Base-by-base conservation (phyloP, 2,888 invertebrate genomes). In the Dendrolimus houi region DNA sequence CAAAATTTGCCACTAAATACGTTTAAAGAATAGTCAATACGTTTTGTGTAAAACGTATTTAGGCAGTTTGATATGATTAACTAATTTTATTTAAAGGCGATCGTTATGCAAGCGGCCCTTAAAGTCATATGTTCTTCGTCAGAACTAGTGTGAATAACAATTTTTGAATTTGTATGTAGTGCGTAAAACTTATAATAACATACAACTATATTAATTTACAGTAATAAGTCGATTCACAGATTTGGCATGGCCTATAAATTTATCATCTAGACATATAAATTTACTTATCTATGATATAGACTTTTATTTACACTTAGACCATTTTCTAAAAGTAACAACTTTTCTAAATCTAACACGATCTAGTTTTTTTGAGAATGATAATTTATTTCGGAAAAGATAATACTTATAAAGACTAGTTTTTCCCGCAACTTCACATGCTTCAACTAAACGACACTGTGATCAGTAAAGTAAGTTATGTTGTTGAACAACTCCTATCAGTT, bases 261-360 rank as follows among this genome's bases (percentile, higher is more conserved):
- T 40, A 52, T 41, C 41, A 40, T 41, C 52, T 52, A 29, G 29
- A 29, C 59, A 54, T 56, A 56, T 54, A 17, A 54, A 55, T 17
- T 55, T 61, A 58, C 8, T 54, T 57, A 58, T 52, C 41, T 67
- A 67, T 64, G 62, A 64, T 71, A 68, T 65, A 61, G 68, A 56
- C n/a, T n/a, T 60, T 3, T 71, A 72, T 74, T 54, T 76, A 75
- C 73, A 79, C 58, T 61, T 64, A 63, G 70, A 77, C 74, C 70
- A 74, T 69, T 70, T 64, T 59, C 62, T 75, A 70, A 59, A 60
- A 66, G 59, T 77, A 71, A 75, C 70, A 72, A 72, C 73, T 64
- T 68, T 69, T 65, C 59, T 59, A 65, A 64, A 61, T 60, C 64
- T 68, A 73, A 65, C 60, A 65, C 3, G 57, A 60, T 58, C 66